Evolutionary conservation across 2,113 vertebrate genomes (phyloP), one percentile per base, ranked within the genome.

Genomic region (Hemibagrus wyckioides): DNA sequence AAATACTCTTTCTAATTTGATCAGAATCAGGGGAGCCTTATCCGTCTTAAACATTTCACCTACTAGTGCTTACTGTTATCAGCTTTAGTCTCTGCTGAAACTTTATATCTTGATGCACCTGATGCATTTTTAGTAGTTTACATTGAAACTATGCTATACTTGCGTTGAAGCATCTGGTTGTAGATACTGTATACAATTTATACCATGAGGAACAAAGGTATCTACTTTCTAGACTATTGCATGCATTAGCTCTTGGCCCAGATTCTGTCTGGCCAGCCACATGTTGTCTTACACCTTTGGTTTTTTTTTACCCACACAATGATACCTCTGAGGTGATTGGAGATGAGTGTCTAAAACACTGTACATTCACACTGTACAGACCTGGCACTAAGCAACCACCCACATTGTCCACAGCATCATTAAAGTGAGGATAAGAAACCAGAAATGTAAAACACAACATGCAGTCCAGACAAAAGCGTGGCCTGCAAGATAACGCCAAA

Each of bases 251-350:
- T 73, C 50, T 36, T 80, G 25, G 19, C 59, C 33, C 54, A 80
- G 52, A 80, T 80, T 57, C 56, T 80, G 52, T 80, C 77, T 23
- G 3, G 79, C 14, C 50, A 9, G 36, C 67, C 25, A 41, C 1
- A 10, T 44, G 59, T 82, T 80, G 44, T 79, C 44, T 84, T 65
- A 48, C 84, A 84, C 63, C 19, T 86, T 71, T 63, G 67, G 57
- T 88, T 41, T 88, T 88, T 41, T 88, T 56, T 84, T 76, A 75
- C 84, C 84, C 75, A 88, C 81, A 80, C 57, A 85, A 88, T 86
- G 86, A 50, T 88, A 90, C 86, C 84, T 19, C 28, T 87, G 85
- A 91, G 89, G 87, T 89, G 87, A 77, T 54, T 75, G 83, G 63
- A 85, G 73, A 63, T 71, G 80, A 84, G n/a, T 59, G 50, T 54